Conservation (phyloP, 2,888 invertebrate species). For the Ethmia dodecea region DNA sequence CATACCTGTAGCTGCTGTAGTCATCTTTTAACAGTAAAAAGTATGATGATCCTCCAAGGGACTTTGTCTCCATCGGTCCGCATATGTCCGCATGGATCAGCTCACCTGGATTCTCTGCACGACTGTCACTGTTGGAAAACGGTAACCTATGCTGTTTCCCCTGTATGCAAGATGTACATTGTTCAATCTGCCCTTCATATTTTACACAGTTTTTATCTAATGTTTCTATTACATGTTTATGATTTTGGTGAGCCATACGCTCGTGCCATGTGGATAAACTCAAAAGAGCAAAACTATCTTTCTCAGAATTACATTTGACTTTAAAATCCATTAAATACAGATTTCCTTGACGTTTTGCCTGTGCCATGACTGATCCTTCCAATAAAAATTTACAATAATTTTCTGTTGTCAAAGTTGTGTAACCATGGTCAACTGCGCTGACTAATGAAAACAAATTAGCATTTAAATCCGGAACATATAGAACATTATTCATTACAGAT, state of each 20-base stretch:
- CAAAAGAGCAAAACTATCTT: conserved; percentile 3
- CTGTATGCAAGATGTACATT: conserved; percentile 5
- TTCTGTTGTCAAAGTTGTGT: not conserved
- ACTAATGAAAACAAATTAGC: not conserved
- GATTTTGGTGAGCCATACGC: conserved; percentile 10
- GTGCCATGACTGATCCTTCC: not conserved
- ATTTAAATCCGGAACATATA: not conserved
- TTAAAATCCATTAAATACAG: not conserved
- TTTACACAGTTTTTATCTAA: conserved; percentile 7
- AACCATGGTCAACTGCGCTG: not conserved
- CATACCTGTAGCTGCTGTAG: conserved; percentile 11
- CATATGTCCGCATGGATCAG: conserved; percentile 8
- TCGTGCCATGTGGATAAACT: conserved; percentile 7
- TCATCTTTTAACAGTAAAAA: conserved; percentile 14
- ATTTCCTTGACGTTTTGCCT: not conserved
- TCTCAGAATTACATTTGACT: conserved; percentile 3
- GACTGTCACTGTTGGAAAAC: conserved; percentile 4
- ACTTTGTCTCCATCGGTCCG: conserved; percentile 5
- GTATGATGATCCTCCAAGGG: conserved; percentile 8
- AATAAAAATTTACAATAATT: not conserved
- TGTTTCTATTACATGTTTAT: conserved; percentile 5
- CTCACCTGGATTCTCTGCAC: not conserved
- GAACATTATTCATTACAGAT: not conserved
- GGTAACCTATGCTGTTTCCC: conserved; percentile 7
- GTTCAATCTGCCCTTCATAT: conserved; percentile 3